Conservation (phyloP, 2,113 vertebrate genomes). For the Formicarius rufipectus region DNA sequence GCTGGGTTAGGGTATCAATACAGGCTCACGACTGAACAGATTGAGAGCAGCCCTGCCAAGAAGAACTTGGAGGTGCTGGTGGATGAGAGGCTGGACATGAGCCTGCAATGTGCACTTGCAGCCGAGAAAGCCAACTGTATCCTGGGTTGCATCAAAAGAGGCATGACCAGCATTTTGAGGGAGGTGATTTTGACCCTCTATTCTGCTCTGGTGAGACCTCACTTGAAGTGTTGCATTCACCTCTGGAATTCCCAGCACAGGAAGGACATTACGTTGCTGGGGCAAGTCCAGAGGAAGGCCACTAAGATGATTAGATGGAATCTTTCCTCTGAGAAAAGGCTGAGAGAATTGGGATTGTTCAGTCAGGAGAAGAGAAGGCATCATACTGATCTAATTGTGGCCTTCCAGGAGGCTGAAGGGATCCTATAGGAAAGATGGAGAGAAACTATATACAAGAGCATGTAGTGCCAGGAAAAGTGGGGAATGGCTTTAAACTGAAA, state of each 20-base stretch:
- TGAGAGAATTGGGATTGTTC: neutral
- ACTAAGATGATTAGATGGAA: neutral
- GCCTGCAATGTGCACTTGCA: too few relatives aligned
- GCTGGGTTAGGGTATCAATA: too few relatives aligned
- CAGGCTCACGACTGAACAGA: too few relatives aligned
- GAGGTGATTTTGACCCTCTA: neutral
- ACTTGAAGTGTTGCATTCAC: neutral
- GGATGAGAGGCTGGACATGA: too few relatives aligned
- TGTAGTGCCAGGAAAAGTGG: neutral
- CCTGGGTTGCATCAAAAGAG: neutral
- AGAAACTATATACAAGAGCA: neutral
- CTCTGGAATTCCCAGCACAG: neutral
- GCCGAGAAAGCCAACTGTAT: fast-evolving
- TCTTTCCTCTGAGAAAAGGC: neutral
- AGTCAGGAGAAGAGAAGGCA: neutral
- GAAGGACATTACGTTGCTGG: fast-evolving
- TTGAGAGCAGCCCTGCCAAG: fast-evolving
- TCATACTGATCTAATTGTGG: neutral
- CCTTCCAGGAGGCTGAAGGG: neutral
- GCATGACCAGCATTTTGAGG: fast-evolving
- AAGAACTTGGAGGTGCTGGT: too few relatives aligned
- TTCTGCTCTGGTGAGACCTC: neutral
- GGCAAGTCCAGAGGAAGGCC: neutral
- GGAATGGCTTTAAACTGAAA: neutral
- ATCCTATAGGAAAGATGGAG: neutral